Percentiles rank a stretch among this genome's conserved stretches.
Conservation (phyloP, 2,113 vertebrate genomes). For the Urocitellus parryii region DNA sequence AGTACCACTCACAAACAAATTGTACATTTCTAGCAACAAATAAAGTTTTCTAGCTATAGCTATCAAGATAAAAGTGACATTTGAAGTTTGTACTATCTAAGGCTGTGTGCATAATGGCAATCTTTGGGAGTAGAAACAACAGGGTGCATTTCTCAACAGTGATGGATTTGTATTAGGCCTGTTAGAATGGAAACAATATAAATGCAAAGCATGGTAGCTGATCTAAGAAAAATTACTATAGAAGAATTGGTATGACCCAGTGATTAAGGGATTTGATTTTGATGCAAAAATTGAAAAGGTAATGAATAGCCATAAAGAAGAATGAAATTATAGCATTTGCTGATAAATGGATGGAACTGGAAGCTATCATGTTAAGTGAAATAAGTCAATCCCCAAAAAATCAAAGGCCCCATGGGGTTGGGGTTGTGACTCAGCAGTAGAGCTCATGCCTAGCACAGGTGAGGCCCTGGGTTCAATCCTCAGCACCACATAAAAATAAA, state of each 20-base stretch:
- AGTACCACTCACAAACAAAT: background rate
- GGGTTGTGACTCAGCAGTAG: no score
- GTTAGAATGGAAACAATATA: background rate
- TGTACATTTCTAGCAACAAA: background rate
- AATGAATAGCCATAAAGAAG: no score
- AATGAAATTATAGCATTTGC: no score
- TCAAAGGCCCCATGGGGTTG: no score
- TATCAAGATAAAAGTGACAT: background rate
- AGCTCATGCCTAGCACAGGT: no score
- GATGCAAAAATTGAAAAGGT: background rate
- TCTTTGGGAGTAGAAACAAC: background rate
- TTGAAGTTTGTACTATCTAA: background rate
- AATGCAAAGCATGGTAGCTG: background rate
- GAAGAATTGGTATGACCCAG: background rate
- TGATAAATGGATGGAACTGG: no score
- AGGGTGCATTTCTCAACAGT: background rate
- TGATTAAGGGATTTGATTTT: background rate
- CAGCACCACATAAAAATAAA: no score
- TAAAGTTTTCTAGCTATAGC: background rate
- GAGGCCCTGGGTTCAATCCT: no score
- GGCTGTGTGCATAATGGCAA: background rate
- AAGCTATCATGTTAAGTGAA: no score
- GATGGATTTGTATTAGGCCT: background rate
- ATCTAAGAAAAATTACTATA: background rate
- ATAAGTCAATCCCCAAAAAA: no score